Evolutionary conservation across 2,888 invertebrate genomes (phyloP).

Genomic region (Lymantria dispar): DNA sequence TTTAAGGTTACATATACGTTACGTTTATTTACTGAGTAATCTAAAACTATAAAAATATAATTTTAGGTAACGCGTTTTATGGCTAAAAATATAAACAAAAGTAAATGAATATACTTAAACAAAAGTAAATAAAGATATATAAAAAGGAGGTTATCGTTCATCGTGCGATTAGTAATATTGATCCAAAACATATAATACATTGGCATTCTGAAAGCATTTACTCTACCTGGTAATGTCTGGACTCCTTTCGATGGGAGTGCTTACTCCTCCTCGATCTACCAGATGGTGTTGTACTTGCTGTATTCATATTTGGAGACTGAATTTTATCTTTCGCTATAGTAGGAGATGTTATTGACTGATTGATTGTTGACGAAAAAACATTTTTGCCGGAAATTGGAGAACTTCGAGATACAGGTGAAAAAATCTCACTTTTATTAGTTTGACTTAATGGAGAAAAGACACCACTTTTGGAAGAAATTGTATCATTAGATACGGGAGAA

Average conservation of each 20-base stretch:
- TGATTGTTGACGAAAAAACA: conserved; percentile 72
- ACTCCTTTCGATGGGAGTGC: conserved; percentile 84
- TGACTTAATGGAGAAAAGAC: conserved; percentile 78
- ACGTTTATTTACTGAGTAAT: background rate
- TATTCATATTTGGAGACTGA: conserved; percentile 72
- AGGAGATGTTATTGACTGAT: conserved; percentile 73
- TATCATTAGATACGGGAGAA: conserved; percentile 77
- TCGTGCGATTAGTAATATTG: conserved; percentile 55
- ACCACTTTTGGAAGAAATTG: conserved; percentile 78
- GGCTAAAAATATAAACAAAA: background rate
- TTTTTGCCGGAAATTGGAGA: conserved; percentile 74
- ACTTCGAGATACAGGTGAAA: conserved; percentile 73
- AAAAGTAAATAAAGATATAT: background rate
- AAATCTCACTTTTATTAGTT: conserved; percentile 76
- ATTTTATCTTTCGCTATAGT: conserved; percentile 69
- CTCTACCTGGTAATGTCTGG: conserved; percentile 87
- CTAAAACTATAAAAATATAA: background rate
- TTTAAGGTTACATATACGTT: too few relatives aligned
- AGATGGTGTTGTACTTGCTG: conserved; percentile 80
- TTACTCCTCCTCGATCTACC: conserved; percentile 82
- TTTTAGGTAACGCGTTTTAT: background rate
- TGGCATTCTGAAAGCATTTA: conserved; percentile 23
- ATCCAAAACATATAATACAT: conserved; percentile 27
- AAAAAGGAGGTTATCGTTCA: conserved; percentile 11
- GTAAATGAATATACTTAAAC: background rate